Evolutionary conservation across 2,113 vertebrate species (phyloP), one percentile per base, ranked within the genome.

Genomic region (Bagarius yarrelli): DNA sequence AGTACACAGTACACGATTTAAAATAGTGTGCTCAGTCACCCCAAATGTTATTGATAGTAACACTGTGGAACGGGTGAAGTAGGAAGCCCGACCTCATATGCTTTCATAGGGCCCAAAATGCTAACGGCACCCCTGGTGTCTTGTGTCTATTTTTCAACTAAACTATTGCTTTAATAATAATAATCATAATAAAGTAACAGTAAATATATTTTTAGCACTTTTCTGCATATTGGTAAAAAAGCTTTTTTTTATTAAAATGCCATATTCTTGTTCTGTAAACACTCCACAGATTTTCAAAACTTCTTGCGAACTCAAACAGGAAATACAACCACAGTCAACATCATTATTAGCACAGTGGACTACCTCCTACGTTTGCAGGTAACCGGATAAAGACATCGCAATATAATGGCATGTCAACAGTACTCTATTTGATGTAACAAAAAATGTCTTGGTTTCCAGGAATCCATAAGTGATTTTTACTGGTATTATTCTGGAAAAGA

Each of bases 401-500:
- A 70, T 6, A 11, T 6, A 76, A 57, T 25, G 21, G 27, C 52
- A 59, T 32, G 23, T 61, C 1, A 19, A 34, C 53, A 74, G 32
- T 1, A 19, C 12, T 47, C 9, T 47, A 47, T 66, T n/a, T 71
- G 8, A 70, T 34, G n/a, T 30, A 18, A 55, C 52, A 32, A 2
- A 52, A 14, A 16, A 21, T 78, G 12, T 47, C 32, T 55, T 88
- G 83, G 76, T 80, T 89, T 19, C 3, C 75, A 99, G 98, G 98
- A 99, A 90, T 99, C 98, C 14, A 98, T 98, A 91, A 99, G 98
- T 89, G 98, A 99, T 90, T 99, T 99, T 90, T 99, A 99, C 88
- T 99, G 98, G 98, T 99, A 98, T 89, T 99, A 99, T 86, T 99
- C 98, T 82, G 98, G 98, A 84, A 99, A 97, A 89, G 96, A 98